These are phyloP conservation scores for Drosophila austrosaltans DNA, from an alignment of 2,888 invertebrate species.

Conservation along the genomic window DNA sequence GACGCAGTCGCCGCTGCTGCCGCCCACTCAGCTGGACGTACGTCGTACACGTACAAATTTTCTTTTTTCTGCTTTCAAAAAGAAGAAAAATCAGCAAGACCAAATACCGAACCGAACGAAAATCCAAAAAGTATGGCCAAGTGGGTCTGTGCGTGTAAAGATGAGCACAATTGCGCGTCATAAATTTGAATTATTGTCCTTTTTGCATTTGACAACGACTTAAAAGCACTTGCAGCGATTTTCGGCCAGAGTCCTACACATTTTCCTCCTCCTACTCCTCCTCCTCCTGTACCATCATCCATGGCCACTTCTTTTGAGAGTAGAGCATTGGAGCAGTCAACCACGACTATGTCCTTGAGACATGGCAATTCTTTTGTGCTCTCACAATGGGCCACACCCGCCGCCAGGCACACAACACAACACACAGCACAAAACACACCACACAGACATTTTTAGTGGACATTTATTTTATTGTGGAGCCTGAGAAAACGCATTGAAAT, in stretches of 20 bases:
- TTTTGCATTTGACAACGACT: constrained; percentile 79
- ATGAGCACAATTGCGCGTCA: constrained; percentile 79
- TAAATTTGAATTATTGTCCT: constrained; percentile 79
- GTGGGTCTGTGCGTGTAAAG: constrained; percentile 58
- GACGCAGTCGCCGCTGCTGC: constrained; percentile 39
- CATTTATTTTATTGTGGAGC: constrained; percentile 69
- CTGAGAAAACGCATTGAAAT: constrained; percentile 74
- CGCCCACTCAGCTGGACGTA: constrained; percentile 52
- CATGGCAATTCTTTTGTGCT: constrained; percentile 58
- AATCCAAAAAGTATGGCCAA: constrained; percentile 21
- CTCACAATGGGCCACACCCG: constrained; percentile 21
- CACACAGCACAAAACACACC: constrained; percentile 59
- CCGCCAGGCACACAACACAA: constrained; percentile 37
- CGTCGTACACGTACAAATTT: constrained; percentile 61
- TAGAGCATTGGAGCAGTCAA: constrained; percentile 38
- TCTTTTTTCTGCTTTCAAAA: constrained; percentile 62
- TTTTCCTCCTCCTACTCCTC: constrained; percentile 37
- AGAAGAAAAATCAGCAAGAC: constrained; percentile 17
- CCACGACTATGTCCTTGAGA: constrained; percentile 73
- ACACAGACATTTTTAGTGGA: constrained; percentile 74
- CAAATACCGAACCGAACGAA: not conserved
- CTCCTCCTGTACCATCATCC: not conserved
- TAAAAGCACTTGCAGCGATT: constrained; percentile 79
- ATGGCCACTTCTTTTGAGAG: constrained; percentile 28
- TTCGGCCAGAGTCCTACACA: constrained; percentile 61